Conservation (phyloP, 2,888 invertebrate species). For the Ectropis crepuscularia region DNA sequence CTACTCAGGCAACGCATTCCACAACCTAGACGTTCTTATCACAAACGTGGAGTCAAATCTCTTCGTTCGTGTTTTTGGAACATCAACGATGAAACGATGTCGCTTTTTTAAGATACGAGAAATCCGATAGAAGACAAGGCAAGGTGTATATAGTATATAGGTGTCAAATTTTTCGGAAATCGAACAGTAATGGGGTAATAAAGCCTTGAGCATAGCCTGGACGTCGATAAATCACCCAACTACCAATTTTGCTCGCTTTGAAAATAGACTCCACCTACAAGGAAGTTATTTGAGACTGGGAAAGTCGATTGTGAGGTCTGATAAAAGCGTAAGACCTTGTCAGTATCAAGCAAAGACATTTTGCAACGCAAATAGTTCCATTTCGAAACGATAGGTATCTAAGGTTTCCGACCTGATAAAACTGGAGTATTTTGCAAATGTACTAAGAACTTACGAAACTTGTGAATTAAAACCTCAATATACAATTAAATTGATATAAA, state of each 20-base stretch:
- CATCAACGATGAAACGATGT: no score
- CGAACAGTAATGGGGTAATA: no score
- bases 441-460: background rate
- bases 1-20: no score
- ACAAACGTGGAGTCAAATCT: no score
- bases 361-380: conserved; percentile 20
- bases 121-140: no score
- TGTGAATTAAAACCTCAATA: background rate
- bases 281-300: conserved; percentile 14
- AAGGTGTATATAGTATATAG: no score
- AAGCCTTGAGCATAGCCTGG: no score
- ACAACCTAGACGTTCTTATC: no score
- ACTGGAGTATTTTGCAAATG: background rate
- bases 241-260: background rate
- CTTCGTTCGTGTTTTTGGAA: no score
- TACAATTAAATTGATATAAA: no score
- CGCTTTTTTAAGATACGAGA: no score
- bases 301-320: conserved; percentile 22
- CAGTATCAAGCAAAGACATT: conserved; percentile 10
- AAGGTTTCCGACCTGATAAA: conserved; percentile 8
- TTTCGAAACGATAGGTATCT: conserved; percentile 26
- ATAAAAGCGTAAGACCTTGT: conserved; percentile 21
- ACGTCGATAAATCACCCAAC: background rate
- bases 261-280: conserved; percentile 1
- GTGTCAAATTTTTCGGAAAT: no score